These are phyloP conservation scores for Cephus pulcher DNA, from an alignment of 2,888 invertebrate genomes.

Conservation along the genomic window DNA sequence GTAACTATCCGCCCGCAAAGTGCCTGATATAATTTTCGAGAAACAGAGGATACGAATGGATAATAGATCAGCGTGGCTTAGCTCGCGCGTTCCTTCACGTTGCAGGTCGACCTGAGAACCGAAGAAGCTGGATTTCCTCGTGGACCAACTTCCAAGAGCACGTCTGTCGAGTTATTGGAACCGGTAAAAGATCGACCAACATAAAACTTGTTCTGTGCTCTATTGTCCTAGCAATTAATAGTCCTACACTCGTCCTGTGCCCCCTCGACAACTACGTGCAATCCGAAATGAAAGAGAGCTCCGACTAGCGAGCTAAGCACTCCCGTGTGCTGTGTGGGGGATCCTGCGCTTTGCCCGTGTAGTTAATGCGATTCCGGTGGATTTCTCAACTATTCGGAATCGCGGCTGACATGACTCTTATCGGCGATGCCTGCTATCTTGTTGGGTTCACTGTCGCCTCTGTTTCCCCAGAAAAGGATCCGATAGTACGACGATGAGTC, in stretches of 20 bases:
- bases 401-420: slow-evolving; percentile 21
- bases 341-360: no score
- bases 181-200: no score
- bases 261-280: no score
- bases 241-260: no score
- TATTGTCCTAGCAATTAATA: no score
- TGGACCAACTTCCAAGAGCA: background rate
- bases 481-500: background rate
- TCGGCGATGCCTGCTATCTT: background rate
- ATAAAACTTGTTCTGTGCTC: no score
- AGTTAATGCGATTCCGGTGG: no score
- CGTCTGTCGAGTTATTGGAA: no score
- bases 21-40: slow-evolving; percentile 45
- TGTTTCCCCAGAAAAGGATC: background rate
- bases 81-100: background rate
- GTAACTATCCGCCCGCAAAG: slow-evolving; percentile 46
- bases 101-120: background rate
- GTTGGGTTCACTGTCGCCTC: background rate
- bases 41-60: slow-evolving; percentile 40
- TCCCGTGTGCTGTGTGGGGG: background rate
- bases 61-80: slow-evolving; percentile 20
- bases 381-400: no score
- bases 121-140: slow-evolving; percentile 28
- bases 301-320: no score
- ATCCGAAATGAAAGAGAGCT: no score